phyloP scores from a whole-genome alignment of 1,140 invertebrate genomes.

The Pogonomyrmex barbatus region DNA sequence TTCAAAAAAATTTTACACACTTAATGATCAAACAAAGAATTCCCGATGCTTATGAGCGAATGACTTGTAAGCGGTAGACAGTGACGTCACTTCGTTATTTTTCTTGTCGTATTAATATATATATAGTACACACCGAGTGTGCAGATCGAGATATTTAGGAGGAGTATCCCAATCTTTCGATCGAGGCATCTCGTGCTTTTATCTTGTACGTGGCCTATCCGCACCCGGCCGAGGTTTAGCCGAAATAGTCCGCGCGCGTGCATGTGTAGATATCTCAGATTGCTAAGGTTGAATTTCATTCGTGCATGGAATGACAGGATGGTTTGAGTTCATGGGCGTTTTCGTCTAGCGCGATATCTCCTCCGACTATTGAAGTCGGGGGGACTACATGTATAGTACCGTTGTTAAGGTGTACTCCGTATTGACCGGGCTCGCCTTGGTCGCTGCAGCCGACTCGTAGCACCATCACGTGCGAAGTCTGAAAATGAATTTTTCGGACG shows the following conservation, averaged over 20 bases:
- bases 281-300: constrained; percentile 38
- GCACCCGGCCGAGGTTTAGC: not conserved
- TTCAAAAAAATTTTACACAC: not conserved
- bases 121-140: not conserved
- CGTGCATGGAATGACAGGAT: constrained; percentile 57
- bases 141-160: not conserved
- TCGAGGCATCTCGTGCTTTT: constrained; percentile 23
- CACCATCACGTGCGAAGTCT: constrained; percentile 41
- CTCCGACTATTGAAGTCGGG: constrained; percentile 11
- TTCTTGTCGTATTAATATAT: not conserved
- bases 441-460: constrained; percentile 28
- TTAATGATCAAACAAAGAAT: not conserved
- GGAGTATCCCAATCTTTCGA: not conserved
- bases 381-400: constrained; percentile 18
- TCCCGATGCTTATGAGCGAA: not conserved
- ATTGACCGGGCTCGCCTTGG: constrained; percentile 59
- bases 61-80: not conserved
- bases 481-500: constrained; percentile 53
- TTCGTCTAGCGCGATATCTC: constrained; percentile 24
- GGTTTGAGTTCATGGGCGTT: constrained; percentile 44
- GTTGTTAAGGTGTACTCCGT: constrained; percentile 55
- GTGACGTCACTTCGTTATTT: not conserved
- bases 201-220: constrained; percentile 6
- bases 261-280: constrained; percentile 49
- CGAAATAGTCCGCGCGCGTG: constrained; percentile 34